phyloP scores from a whole-genome alignment of 1,140 invertebrate genomes.

The Drosophila punjabiensis region DNA sequence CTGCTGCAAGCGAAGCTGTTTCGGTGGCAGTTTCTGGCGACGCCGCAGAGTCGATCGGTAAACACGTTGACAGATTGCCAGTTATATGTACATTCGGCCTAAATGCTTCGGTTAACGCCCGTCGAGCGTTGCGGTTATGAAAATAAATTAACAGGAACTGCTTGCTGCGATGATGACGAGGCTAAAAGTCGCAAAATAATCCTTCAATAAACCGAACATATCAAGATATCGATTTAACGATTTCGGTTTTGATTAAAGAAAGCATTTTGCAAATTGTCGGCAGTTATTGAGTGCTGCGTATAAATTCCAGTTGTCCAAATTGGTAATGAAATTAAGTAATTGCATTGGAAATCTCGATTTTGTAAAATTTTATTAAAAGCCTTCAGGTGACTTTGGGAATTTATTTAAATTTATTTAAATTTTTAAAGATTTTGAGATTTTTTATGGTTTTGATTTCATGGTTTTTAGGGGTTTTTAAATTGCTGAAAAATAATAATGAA shows the following conservation, averaged over 20 bases:
- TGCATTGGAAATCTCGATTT: neutral
- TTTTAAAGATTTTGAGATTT: neutral
- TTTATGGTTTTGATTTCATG: neutral
- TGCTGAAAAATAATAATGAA: neutral
- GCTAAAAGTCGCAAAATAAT: conserved; percentile 23
- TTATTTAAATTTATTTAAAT: too few relatives aligned
- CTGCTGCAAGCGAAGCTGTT: conserved; percentile 6
- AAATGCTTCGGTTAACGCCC: conserved; percentile 43
- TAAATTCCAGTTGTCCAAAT: neutral
- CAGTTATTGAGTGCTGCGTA: conserved; percentile 6
- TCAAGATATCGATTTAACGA: conserved; percentile 7
- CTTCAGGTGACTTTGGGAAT: neutral
- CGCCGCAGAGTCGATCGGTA: conserved; percentile 18
- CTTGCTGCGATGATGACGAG: conserved; percentile 24
- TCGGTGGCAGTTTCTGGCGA: conserved; percentile 22
- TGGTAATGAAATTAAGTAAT: neutral
- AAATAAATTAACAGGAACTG: conserved; percentile 21
- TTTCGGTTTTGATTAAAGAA: conserved; percentile 15
- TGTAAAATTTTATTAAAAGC: too few relatives aligned
- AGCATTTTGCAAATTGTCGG: conserved; percentile 9
- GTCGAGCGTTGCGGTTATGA: conserved; percentile 13
- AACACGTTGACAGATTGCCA: conserved; percentile 59
- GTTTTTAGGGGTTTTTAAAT: neutral
- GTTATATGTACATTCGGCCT: conserved; percentile 42
- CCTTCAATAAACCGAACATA: conserved; percentile 8